These are phyloP conservation scores for Oreonectes daqikongensis DNA, from an alignment of 2,797 vertebrate genomes.

Conservation along the genomic window DNA sequence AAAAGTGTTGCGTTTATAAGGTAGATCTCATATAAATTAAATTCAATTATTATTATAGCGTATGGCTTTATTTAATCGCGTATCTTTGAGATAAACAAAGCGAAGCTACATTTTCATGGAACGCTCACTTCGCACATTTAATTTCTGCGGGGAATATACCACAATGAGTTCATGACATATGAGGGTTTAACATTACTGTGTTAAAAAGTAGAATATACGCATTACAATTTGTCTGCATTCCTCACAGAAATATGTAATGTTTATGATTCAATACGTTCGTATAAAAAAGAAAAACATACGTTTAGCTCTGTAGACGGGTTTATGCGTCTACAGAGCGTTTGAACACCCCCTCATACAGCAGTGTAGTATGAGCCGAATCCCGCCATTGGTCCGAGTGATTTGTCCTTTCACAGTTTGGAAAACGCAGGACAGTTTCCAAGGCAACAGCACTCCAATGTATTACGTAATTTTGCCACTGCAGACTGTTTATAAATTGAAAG, in stretches of 20 bases:
- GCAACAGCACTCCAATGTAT: conserved; percentile 56
- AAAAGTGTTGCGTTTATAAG: not conserved
- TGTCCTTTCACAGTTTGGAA: conserved; percentile 63
- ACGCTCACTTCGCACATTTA: conserved; percentile 8
- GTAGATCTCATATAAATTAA: not conserved
- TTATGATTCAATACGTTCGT: not conserved
- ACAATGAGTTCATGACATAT: not conserved
- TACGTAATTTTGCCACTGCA: not conserved
- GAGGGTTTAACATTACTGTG: not conserved
- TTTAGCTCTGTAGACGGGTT: not conserved
- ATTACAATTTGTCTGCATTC: not conserved
- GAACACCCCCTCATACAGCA: conserved; percentile 53
- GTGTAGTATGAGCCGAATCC: conserved; percentile 65
- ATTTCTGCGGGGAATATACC: conserved; percentile 51
- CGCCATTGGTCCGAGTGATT: conserved; percentile 76
- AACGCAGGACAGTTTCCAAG: conserved; percentile 62
- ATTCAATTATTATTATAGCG: not conserved
- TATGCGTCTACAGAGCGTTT: not conserved
- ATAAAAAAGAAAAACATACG: not conserved
- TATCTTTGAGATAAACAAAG: not conserved
- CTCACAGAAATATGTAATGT: not conserved
- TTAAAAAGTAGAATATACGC: not conserved
- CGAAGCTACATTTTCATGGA: not conserved
- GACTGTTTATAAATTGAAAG: too few relatives aligned
- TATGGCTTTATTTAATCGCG: too few relatives aligned